These are phyloP conservation scores for Endomychus coccineus DNA, from an alignment of 2,888 invertebrate genomes.

Conservation along the genomic window DNA sequence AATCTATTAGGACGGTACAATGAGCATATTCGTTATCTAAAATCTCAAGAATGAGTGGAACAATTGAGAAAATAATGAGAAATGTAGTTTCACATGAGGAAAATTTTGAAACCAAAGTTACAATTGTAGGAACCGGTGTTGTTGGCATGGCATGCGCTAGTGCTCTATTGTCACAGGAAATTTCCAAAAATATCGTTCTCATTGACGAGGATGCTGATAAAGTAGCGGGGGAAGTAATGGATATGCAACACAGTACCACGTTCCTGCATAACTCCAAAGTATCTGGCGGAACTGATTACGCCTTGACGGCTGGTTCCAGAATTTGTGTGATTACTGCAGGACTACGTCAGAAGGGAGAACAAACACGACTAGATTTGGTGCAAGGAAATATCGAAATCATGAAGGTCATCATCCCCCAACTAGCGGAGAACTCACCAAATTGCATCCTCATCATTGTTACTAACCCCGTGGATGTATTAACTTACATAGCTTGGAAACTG, in stretches of 20 bases:
- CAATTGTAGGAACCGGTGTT: conserved; percentile 9
- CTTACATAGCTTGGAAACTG: conserved; percentile 83
- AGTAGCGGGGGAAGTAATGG: conserved; percentile 10
- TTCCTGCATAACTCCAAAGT: conserved; percentile 11
- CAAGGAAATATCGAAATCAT: conserved; percentile 69
- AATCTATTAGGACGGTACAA: too few relatives aligned
- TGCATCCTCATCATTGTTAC: conserved; percentile 74
- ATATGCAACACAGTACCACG: conserved; percentile 10
- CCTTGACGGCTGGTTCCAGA: conserved; percentile 6
- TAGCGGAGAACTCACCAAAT: conserved; percentile 72
- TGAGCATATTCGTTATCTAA: too few relatives aligned
- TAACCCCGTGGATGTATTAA: conserved; percentile 82
- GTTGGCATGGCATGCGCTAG: conserved; percentile 11
- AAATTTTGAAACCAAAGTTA: conserved; percentile 10
- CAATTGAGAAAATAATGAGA: conserved; percentile 1
- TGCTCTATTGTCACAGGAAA: conserved; percentile 8
- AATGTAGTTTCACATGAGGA: too few relatives aligned
- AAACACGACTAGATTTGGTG: conserved; percentile 27
- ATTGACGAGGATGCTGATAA: conserved; percentile 9
- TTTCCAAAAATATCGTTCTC: conserved; percentile 11
- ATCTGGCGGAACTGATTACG: conserved; percentile 10
- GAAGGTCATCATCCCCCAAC: conserved; percentile 68
- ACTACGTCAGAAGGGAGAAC: conserved; percentile 7
- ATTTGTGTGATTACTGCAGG: conserved; percentile 11
- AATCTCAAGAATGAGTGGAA: too few relatives aligned